A percentile compares a stretch with the other conserved stretches of the same genome.
phyloP scores from a whole-genome alignment of 2,888 invertebrate species.

The Gisinianus flammeolus region DNA sequence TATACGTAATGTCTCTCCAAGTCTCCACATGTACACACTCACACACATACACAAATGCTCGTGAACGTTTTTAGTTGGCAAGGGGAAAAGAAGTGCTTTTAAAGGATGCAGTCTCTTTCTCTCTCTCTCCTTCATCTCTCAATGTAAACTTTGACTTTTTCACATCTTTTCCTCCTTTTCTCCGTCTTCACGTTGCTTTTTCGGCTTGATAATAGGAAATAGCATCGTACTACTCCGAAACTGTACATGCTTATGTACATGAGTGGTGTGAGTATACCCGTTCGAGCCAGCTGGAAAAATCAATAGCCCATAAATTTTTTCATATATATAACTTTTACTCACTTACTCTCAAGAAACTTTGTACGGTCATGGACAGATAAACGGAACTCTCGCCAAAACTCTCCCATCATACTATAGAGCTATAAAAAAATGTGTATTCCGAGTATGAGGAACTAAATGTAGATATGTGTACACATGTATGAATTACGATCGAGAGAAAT shows the following conservation, averaged over 20 bases:
- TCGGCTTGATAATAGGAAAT: constrained; percentile 14
- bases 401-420: too few relatives aligned
- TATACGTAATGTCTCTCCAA: too few relatives aligned
- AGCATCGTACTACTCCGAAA: too few relatives aligned
- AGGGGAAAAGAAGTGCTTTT: neutral
- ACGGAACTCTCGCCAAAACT: neutral
- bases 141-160: constrained; percentile 22
- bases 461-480: too few relatives aligned
- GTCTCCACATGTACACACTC: too few relatives aligned
- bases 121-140: too few relatives aligned
- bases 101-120: constrained; percentile 17
- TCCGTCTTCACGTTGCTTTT: neutral
- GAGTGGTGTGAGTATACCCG: too few relatives aligned
- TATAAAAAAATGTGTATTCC: too few relatives aligned
- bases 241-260: too few relatives aligned
- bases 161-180: constrained; percentile 16
- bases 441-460: too few relatives aligned
- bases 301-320: constrained; percentile 24
- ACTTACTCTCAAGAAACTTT: constrained; percentile 5
- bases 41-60: too few relatives aligned
- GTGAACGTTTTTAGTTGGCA: neutral
- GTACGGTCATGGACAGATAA: neutral
- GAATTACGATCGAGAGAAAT: too few relatives aligned
- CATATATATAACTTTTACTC: constrained; percentile 16
- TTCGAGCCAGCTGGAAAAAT: constrained; percentile 12